A percentile compares a stretch with the other conserved stretches of the same genome.
phyloP scores from a whole-genome alignment of 1,140 invertebrate species.

The Drosophila azteca region DNA sequence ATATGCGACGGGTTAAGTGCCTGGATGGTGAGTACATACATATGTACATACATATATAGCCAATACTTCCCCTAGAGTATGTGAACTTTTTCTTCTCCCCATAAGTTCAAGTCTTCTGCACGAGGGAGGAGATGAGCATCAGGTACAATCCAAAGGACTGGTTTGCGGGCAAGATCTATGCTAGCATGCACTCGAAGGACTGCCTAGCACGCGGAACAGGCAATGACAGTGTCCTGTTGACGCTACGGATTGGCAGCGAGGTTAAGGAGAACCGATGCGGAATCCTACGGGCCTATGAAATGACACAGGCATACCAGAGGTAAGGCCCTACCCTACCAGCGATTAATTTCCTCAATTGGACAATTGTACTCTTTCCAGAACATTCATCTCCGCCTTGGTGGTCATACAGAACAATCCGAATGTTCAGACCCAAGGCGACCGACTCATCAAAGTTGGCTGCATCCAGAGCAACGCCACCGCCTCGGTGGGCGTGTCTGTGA shows the following conservation, averaged over 20 bases:
- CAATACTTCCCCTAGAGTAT: not conserved
- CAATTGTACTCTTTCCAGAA: conserved; percentile 66
- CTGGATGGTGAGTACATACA: conserved; percentile 83
- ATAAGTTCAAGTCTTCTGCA: conserved; percentile 86
- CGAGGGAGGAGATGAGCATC: conserved; percentile 85
- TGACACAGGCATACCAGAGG: conserved; percentile 73
- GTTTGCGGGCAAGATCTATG: conserved; percentile 87
- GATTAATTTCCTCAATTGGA: conserved; percentile 34
- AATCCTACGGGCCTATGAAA: conserved; percentile 76
- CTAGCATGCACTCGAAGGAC: conserved; percentile 86
- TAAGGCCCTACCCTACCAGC: not conserved
- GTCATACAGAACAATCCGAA: conserved; percentile 88
- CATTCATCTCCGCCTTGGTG: conserved; percentile 86
- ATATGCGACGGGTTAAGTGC: conserved; percentile 84
- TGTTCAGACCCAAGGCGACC: conserved; percentile 87
- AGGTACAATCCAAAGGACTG: conserved; percentile 85
- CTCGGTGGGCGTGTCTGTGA: conserved; percentile 16
- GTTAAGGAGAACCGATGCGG: conserved; percentile 78
- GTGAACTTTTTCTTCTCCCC: not conserved
- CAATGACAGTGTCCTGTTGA: conserved; percentile 65
- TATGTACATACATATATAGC: too few species aligned
- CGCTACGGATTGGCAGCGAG: conserved; percentile 74
- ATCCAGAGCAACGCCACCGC: conserved; percentile 83
- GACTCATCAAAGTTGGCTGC: conserved; percentile 87
- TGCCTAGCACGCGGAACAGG: conserved; percentile 84